These are phyloP conservation scores for Drosophila aldrichi DNA, from an alignment of 2,888 invertebrate genomes.

Conservation along the genomic window DNA sequence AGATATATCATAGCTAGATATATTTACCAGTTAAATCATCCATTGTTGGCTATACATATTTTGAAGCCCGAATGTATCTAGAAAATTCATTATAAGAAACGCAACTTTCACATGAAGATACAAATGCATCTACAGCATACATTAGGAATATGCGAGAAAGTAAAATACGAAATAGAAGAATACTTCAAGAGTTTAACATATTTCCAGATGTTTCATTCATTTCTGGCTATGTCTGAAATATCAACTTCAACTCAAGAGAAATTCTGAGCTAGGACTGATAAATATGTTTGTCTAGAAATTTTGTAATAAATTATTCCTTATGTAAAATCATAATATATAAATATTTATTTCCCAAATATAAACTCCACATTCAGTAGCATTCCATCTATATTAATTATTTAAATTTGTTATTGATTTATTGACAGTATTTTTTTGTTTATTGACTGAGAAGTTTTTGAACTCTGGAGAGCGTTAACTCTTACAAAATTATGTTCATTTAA, in stretches of 20 bases:
- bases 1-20: no score
- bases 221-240: no score
- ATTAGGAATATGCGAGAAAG: not conserved
- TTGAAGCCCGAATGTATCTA: no score
- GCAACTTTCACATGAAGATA: not conserved
- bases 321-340: not conserved
- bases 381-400: not conserved
- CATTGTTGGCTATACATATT: no score
- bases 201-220: no score
- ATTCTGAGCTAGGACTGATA: no score
- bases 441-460: slow-evolving; percentile 5
- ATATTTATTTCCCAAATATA: not conserved
- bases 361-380: not conserved
- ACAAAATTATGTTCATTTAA: not conserved
- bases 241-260: no score
- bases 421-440: not conserved
- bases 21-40: no score
- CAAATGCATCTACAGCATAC: not conserved
- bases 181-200: no score
- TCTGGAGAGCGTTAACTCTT: not conserved
- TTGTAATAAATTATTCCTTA: not conserved
- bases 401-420: not conserved
- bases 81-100: no score
- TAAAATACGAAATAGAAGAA: no score
- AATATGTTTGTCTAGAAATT: not conserved